phyloP scores from a whole-genome alignment of 2,888 invertebrate genomes.

The Lapara coniferarum region DNA sequence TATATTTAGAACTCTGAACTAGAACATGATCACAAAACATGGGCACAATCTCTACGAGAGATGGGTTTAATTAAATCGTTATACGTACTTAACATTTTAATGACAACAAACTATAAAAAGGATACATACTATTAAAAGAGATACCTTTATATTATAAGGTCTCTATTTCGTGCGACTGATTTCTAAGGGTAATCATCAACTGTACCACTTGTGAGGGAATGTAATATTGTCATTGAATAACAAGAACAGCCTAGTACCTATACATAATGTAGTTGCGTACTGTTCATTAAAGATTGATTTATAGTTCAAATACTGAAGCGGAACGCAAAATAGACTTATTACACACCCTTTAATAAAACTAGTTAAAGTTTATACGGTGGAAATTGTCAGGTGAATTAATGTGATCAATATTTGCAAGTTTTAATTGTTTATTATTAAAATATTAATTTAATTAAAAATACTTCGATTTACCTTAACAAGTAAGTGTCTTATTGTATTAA shows the following conservation, averaged over 20 bases:
- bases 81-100: no score
- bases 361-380: slow-evolving; percentile 31
- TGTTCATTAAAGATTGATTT: slow-evolving; percentile 32
- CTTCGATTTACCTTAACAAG: not conserved
- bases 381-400: slow-evolving; percentile 22
- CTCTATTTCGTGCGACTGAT: not conserved
- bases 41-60: no score
- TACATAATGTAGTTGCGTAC: slow-evolving; percentile 11
- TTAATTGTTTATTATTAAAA: slow-evolving; percentile 22
- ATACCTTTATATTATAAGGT: no score
- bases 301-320: slow-evolving; percentile 27
- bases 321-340: slow-evolving; percentile 31
- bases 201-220: not conserved
- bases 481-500: not conserved
- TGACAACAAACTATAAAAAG: no score
- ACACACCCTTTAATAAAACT: slow-evolving; percentile 30
- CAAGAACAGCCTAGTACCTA: not conserved
- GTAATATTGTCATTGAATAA: slow-evolving; percentile 14
- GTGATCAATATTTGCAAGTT: slow-evolving; percentile 13
- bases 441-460: slow-evolving; percentile 2
- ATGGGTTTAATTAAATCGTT: no score
- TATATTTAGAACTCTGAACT: no score
- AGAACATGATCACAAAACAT: no score
- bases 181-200: not conserved
- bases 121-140: no score